Conservation (phyloP, 2,888 invertebrate genomes). For the Tetanocera ferruginea region DNA sequence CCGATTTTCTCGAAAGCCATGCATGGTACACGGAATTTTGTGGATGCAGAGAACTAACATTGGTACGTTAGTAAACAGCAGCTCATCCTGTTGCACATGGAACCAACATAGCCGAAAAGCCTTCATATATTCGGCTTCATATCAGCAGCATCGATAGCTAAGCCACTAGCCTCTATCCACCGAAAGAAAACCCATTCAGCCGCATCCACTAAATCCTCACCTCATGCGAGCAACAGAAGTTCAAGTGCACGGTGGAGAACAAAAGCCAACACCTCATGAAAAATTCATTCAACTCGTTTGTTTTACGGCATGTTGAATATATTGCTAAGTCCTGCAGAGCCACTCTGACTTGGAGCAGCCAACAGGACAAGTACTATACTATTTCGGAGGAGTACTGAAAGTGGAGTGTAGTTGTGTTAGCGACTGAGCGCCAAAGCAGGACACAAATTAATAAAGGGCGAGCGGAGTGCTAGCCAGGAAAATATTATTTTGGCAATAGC, state of each 20-base stretch:
- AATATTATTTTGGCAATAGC: conserved; percentile 32
- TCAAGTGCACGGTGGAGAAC: conserved; percentile 56
- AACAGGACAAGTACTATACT: neutral
- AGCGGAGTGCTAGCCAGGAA: conserved; percentile 30
- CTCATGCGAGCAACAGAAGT: conserved; percentile 39
- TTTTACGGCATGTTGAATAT: conserved; percentile 67
- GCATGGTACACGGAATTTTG: neutral
- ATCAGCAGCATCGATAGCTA: conserved; percentile 15
- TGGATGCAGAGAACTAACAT: neutral
- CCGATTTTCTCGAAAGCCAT: conserved; percentile 34
- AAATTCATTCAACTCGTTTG: conserved; percentile 67
- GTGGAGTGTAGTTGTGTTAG: neutral
- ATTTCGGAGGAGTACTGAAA: conserved; percentile 4
- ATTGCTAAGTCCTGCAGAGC: conserved; percentile 31
- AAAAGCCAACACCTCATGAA: conserved; percentile 67
- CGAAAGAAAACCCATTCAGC: conserved; percentile 21
- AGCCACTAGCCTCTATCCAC: conserved; percentile 17
- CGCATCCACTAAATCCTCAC: conserved; percentile 25
- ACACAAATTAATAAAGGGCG: conserved; percentile 62
- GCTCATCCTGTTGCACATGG: too few species aligned
- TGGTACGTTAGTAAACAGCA: neutral
- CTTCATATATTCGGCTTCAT: neutral
- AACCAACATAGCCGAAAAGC: neutral
- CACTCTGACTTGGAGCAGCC: conserved; percentile 19
- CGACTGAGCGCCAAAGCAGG: conserved; percentile 41